A percentile compares a stretch with the other conserved stretches of the same genome.
Conservation (phyloP, 2,113 vertebrate genomes). For the Myocastor coypus region DNA sequence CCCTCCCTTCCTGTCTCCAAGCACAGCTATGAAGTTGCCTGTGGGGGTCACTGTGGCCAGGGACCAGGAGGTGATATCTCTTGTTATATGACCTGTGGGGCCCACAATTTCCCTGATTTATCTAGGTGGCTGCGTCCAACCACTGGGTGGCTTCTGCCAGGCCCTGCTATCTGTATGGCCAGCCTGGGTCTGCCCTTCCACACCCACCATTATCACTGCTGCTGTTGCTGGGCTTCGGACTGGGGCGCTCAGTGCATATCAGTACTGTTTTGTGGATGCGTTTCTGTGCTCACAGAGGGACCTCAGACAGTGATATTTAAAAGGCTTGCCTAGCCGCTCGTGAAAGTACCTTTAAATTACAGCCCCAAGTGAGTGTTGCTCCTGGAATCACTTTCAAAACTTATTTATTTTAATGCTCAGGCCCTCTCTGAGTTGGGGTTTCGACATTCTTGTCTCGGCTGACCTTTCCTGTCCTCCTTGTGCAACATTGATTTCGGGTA, state of each 20-base stretch:
- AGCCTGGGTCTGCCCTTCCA: fast-evolving
- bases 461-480: slow-evolving; percentile 27
- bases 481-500: slow-evolving; percentile 15
- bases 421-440: slow-evolving; percentile 11
- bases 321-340: neutral
- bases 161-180: fast-evolving
- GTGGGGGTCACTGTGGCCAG: too few species aligned
- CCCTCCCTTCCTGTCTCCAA: neutral
- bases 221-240: neutral
- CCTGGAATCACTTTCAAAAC: neutral
- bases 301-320: fast-evolving
- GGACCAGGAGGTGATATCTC: neutral
- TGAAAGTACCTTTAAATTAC: neutral
- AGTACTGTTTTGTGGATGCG: neutral
- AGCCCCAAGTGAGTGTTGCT: neutral
- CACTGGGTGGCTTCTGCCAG: neutral
- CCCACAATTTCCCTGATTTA: fast-evolving
- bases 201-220: fast-evolving
- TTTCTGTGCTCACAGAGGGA: neutral
- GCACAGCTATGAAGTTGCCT: neutral
- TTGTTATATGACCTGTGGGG: neutral
- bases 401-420: slow-evolving; percentile 25
- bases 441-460: neutral
- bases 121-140: neutral
- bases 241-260: neutral